Evolutionary conservation across 2,888 invertebrate species (phyloP).

Genomic region (Trilocha varians): DNA sequence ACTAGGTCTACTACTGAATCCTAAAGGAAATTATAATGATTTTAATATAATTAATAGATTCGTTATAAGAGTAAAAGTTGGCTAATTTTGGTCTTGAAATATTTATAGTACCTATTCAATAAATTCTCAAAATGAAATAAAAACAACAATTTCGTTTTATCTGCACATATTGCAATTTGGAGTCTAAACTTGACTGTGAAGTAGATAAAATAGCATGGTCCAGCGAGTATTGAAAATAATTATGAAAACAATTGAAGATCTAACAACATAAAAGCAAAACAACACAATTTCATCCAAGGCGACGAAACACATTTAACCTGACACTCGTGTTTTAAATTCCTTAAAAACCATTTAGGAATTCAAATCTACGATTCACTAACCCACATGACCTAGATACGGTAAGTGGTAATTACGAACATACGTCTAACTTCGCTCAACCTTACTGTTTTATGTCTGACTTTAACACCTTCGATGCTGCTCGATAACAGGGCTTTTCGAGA

Average conservation of each 20-base stretch:
- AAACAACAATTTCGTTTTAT: too few relatives aligned
- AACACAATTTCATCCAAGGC: slow-evolving; percentile 2
- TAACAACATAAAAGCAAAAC: not conserved
- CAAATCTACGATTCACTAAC: slow-evolving; percentile 13
- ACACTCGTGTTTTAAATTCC: not conserved
- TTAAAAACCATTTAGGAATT: slow-evolving; percentile 1
- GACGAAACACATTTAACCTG: not conserved
- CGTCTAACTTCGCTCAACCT: too few relatives aligned
- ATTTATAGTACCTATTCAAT: not conserved
- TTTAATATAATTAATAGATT: not conserved
- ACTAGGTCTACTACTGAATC: slow-evolving; percentile 84
- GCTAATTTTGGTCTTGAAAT: not conserved
- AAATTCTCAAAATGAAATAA: too few relatives aligned
- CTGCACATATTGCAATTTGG: too few relatives aligned
- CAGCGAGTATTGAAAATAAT: too few relatives aligned
- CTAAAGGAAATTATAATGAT: slow-evolving; percentile 40
- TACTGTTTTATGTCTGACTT: too few relatives aligned
- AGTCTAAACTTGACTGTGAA: too few relatives aligned
- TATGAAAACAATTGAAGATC: too few relatives aligned
- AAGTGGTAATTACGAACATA: slow-evolving; percentile 1
- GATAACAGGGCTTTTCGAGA: too few relatives aligned
- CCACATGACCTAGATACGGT: slow-evolving; percentile 8
- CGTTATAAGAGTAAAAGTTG: too few relatives aligned
- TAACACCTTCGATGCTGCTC: too few relatives aligned
- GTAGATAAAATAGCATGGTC: too few relatives aligned